Evolutionary conservation across 2,113 vertebrate species (phyloP).

Genomic region (Bujurquina vittata): DNA sequence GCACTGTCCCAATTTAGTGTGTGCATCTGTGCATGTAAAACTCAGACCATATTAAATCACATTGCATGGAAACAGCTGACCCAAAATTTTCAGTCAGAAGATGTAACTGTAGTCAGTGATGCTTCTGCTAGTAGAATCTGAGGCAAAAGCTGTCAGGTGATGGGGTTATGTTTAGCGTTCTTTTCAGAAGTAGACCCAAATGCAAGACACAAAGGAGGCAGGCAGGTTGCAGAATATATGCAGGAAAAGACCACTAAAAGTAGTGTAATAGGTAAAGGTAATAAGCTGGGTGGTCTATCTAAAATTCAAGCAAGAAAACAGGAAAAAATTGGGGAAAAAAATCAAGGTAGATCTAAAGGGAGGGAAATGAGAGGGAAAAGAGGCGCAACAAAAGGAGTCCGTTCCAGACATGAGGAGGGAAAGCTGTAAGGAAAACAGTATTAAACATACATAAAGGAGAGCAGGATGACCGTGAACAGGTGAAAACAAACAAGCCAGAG

Average conservation of each 20-base stretch:
- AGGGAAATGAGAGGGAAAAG: fast-evolving
- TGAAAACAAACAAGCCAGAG: background rate
- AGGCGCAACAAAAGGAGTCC: no score
- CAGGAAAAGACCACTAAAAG: background rate
- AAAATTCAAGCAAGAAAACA: background rate
- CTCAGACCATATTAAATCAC: background rate
- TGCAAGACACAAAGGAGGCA: background rate
- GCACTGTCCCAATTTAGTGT: background rate
- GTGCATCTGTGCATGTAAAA: background rate
- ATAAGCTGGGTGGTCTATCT: no score
- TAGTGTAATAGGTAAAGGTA: background rate
- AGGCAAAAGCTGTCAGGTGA: background rate
- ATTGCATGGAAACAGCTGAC: background rate
- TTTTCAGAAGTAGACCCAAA: background rate
- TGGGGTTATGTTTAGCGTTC: background rate
- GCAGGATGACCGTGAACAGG: background rate
- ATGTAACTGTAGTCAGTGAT: background rate
- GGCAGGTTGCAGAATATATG: background rate
- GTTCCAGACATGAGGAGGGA: fast-evolving
- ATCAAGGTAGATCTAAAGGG: no score
- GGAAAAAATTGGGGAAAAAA: background rate
- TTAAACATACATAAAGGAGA: background rate
- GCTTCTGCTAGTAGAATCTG: background rate
- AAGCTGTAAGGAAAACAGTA: background rate
- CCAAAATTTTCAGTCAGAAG: background rate